Conservation (phyloP, 2,888 invertebrate species). For the Campoletis raptor region DNA sequence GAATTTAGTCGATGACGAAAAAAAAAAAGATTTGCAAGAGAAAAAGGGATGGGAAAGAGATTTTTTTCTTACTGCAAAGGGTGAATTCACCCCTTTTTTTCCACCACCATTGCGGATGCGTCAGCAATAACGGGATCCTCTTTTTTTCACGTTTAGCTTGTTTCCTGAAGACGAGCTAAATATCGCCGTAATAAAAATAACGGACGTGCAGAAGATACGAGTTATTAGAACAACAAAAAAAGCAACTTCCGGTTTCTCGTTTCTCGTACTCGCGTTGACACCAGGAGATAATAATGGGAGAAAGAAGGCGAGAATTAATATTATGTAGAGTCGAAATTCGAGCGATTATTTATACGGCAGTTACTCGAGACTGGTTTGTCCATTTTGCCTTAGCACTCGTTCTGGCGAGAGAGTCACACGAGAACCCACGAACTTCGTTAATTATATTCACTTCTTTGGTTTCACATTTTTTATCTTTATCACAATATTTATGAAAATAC, state of each 20-base stretch:
- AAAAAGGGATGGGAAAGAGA: slow-evolving; percentile 24
- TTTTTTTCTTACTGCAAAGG: slow-evolving; percentile 24
- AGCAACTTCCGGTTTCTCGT: slow-evolving; percentile 66
- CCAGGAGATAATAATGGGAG: not conserved
- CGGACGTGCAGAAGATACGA: slow-evolving; percentile 45
- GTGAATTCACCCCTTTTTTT: slow-evolving; percentile 37
- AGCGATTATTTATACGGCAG: slow-evolving; percentile 68
- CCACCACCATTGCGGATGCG: not conserved
- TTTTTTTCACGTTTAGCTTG: slow-evolving; percentile 19
- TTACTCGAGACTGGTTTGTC: slow-evolving; percentile 63
- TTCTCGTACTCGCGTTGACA: slow-evolving; percentile 44
- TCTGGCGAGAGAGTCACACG: slow-evolving; percentile 24
- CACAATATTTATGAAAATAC: slow-evolving; percentile 1
- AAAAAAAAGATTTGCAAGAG: slow-evolving; percentile 56
- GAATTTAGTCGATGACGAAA: slow-evolving; percentile 79
- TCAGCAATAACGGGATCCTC: slow-evolving; percentile 9
- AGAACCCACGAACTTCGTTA: slow-evolving; percentile 31
- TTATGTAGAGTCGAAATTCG: slow-evolving; percentile 68
- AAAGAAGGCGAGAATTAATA: slow-evolving; percentile 27
- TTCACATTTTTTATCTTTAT: slow-evolving; percentile 27
- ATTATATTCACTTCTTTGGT: slow-evolving; percentile 44
- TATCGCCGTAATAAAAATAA: slow-evolving; percentile 56
- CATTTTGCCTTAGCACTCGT: slow-evolving; percentile 22
- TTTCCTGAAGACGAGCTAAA: slow-evolving; percentile 40
- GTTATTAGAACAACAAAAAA: slow-evolving; percentile 35